Evolutionary conservation across 2,888 invertebrate genomes (phyloP), one percentile per base, ranked within the genome.

Genomic region (Idaea biselata): DNA sequence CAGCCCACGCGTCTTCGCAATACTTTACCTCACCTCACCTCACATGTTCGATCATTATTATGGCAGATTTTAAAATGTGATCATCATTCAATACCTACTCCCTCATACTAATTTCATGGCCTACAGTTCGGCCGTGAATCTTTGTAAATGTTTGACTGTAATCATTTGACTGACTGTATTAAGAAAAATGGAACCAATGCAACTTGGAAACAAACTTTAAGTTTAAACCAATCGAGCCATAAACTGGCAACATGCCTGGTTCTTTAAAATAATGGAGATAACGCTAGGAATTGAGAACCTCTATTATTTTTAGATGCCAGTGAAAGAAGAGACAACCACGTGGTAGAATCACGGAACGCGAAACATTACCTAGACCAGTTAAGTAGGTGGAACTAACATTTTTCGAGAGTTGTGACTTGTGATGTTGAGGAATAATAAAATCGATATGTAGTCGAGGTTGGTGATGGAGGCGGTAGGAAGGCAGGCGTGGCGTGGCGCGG

Each of bases 1-100:
- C 16, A 16, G 18, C 67, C 61, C 63, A 55, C 58, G 74, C 78
- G 78, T 79, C 79, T 79, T 77, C 78, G 18, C 56, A 56, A 56
- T 6, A 16, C 11, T 54, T 56, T 18, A 56, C 62, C 62, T 59
- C 60, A 44, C 60, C 54, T 32, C 32, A 44, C 17, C 8, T 55
- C 16, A 55, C 55, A 17, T 55, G 16, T 55, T 55, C 53, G 11
- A 53, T 53, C n/a, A 44, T 55, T 16, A 16, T 55, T 55, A 55
- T 17, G 6, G 16, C n/a, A 56, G 55, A 56, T 11, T 18, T 16
- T 53, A 5, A 53, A 53, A 53, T 18, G 18, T 18, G 18, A 18
- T 18, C 18, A 56, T 56, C 7, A 56, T 55, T 44, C 11, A 7
- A 8, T 44, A 44, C 44, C 0, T 14, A 44, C 14, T 14, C 8